Base-by-base conservation (phyloP, 1,140 invertebrate genomes). In the Thrips palmi region DNA sequence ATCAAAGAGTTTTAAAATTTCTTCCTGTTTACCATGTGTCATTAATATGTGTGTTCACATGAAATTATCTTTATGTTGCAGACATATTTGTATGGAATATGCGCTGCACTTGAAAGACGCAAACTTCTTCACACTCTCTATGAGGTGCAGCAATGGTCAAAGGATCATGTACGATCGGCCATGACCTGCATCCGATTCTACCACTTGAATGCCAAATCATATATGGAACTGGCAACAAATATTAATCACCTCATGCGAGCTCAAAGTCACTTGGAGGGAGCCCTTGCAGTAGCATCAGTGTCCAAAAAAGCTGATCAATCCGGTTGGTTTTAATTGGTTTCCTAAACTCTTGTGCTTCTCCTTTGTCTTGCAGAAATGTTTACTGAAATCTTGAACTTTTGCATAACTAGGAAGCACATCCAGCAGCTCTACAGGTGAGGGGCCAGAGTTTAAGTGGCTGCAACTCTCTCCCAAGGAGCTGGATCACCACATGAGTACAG, bases 171-270 rank as follows among this genome's bases (percentile, higher is more conserved):
- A 4, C 60, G 78, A 38, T 76, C 77, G 0, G 68, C 75, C 1
- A 77, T 80, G 56, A 76, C 76, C 0, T 80, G 76, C 45, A 73
- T 77, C 6, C 62, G 67, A 40, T 71, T 80, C 49, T 81, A 79
- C 49, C 54, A 65, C 1, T 57, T 66, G 17, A 59, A 66, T 21
- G 56, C 63, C 4, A 55, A 55, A 2, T 64, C 55, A 34, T 76
- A 68, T 47, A 56, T 56, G 0, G 66, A 72, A 43, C 47, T 79
- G 22, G 57, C 56, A 19, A 49, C 52, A 1, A 63, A 68, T 34
- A 52, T 54, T 0, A 55, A 65, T 40, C 64, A 69, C 43, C 55
- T 80, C n/a, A 37, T 58, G 0, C 60, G 70, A 6, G 74, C 74
- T 0, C 63, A 71, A 35, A 60, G 60, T 31, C 75, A 80, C 49